These are phyloP conservation scores for Orthosia cruda DNA, from an alignment of 2,888 invertebrate genomes.

Conservation along the genomic window DNA sequence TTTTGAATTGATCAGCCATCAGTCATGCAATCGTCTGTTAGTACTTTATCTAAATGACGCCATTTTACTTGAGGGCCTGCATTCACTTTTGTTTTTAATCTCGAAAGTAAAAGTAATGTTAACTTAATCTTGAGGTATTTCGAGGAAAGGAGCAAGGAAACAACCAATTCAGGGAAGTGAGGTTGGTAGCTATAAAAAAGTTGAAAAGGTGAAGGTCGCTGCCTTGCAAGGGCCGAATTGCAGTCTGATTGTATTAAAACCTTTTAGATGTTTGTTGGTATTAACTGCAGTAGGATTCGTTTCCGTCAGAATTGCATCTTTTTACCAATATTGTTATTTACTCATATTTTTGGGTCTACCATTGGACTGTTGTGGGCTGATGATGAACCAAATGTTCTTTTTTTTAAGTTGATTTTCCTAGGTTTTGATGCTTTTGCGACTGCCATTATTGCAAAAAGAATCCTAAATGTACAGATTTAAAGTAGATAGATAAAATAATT, in stretches of 20 bases:
- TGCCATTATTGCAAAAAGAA: no score
- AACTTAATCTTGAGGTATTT: conserved; percentile 45
- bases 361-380: no score
- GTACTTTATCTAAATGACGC: background rate
- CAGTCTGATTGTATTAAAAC: conserved; percentile 18
- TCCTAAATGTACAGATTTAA: no score
- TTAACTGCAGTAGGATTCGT: background rate
- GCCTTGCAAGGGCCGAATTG: conserved; percentile 53
- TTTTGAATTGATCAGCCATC: background rate
- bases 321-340: no score
- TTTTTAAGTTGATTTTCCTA: background rate
- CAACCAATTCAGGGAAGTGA: conserved; percentile 47
- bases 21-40: background rate
- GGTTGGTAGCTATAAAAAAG: conserved; percentile 29
- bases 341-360: no score
- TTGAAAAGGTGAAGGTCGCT: conserved; percentile 60
- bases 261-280: conserved; percentile 28
- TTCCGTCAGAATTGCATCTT: no score
- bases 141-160: conserved; percentile 57
- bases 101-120: conserved; percentile 42
- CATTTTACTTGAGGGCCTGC: background rate
- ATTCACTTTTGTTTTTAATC: conserved; percentile 7
- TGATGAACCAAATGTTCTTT: no score
- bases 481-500: no score
- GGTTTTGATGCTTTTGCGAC: background rate